Base-by-base conservation (phyloP, 2,888 invertebrate genomes). In the Heliconius charithonia region DNA sequence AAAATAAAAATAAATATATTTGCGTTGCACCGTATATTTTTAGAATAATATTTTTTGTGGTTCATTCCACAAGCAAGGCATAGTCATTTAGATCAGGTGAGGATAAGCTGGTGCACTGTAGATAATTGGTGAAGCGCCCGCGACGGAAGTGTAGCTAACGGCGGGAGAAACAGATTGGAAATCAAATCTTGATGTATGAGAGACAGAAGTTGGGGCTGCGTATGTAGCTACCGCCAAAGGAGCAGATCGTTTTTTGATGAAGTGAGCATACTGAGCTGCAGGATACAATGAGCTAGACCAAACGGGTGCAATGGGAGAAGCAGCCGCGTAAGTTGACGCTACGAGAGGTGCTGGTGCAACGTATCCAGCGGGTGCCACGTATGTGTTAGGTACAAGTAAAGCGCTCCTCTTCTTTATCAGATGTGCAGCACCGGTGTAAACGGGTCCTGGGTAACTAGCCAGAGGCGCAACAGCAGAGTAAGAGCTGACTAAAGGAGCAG, bases 371-470 rank as follows among this genome's bases (percentile, higher is more conserved):
- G 89, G 89, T 19, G 89, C 81, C n/a, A 89, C 63, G 80, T 80
- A 83, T 2, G 79, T 75, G 25, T 79, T 72, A n/a, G 82, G 80
- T n/a, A 80, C 87, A 79, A 25, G 85, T 77, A 62, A 85, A 25
- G 87, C 91, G 1, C 94, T 93, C 66, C 94, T 90, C 86, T 94
- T 94, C 84, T 88, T 88, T 85, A 94, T 91, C 78, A 89, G 82
- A 83, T 94, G 94, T 9, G 86, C 86, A 41, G 86, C 89, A 80
- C 90, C 78, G 63, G 80, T 56, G 56, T 82, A 81, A 19, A 79
- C 29, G 65, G 82, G 80, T 82, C 71, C 78, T 78, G 82, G 77
- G 81, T 81, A 77, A 70, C 83, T 84, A 4, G 65, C 77, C n/a
- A 86, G 78, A 73, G 83, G 85, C 72, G 86, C 87, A 19, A 89